Percentiles rank a stretch among this genome's conserved stretches.
Conservation (phyloP, 2,797 vertebrate genomes). For the Chromobotia macracanthus region DNA sequence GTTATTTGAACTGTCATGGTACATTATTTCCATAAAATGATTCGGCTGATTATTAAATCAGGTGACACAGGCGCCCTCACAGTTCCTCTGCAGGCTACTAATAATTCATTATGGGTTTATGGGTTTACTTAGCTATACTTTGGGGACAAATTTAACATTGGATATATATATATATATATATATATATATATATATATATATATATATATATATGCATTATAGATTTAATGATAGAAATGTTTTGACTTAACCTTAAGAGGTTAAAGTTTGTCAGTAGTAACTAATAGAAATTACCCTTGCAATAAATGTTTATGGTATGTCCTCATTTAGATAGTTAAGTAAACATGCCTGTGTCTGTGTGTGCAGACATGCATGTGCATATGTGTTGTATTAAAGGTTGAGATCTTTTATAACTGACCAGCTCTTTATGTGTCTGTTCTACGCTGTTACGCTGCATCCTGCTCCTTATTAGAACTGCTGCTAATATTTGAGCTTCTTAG, state of each 20-base stretch:
- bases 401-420: constrained; percentile 18
- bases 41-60: constrained; percentile 38
- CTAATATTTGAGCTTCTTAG: background rate
- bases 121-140: background rate
- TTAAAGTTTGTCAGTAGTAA: too few species aligned
- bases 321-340: background rate
- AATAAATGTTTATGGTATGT: too few species aligned
- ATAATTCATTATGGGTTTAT: background rate
- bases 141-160: background rate
- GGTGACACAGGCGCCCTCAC: constrained; percentile 13
- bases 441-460: background rate
- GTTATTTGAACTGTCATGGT: constrained; percentile 38
- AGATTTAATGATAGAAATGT: too few species aligned
- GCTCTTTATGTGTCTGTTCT: background rate
- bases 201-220: too few species aligned
- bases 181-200: too few species aligned
- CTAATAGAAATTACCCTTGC: too few species aligned
- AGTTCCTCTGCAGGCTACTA: constrained; percentile 11
- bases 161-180: too few species aligned
- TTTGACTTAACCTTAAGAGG: too few species aligned
- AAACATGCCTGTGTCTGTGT: background rate
- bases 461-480: background rate
- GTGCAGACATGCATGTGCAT: constrained; percentile 10
- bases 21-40: constrained; percentile 36
- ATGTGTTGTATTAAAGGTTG: background rate